A percentile compares a stretch with the other conserved stretches of the same genome.
Evolutionary conservation across 2,113 vertebrate species (phyloP).

Genomic region (Sialia sialis): DNA sequence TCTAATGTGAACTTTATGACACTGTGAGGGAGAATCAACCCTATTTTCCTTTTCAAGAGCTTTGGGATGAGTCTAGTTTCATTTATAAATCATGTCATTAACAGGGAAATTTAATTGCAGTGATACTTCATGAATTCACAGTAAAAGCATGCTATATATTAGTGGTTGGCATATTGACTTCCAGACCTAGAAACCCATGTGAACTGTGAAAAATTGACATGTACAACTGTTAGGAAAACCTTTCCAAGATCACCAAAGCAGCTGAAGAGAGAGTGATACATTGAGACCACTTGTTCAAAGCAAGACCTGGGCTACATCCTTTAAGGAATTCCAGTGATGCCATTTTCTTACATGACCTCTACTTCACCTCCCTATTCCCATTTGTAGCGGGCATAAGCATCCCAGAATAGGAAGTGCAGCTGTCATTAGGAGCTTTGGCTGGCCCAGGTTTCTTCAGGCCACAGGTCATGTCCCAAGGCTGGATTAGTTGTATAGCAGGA

Average conservation of each 20-base stretch:
- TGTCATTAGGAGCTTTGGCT: neutral
- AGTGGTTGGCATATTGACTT: neutral
- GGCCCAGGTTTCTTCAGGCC: neutral
- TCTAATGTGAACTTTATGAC: neutral
- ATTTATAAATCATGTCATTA: slow-evolving; percentile 56
- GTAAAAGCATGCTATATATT: slow-evolving; percentile 1
- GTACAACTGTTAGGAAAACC: neutral
- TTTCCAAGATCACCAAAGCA: neutral
- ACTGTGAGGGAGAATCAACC: neutral
- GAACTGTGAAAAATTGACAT: neutral
- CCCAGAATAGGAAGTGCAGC: neutral
- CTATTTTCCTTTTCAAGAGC: slow-evolving; percentile 27
- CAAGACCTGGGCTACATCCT: neutral
- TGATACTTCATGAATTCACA: slow-evolving; percentile 34
- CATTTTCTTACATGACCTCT: neutral
- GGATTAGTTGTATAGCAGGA: neutral
- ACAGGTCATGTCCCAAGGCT: neutral
- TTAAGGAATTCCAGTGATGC: neutral
- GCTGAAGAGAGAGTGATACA: neutral
- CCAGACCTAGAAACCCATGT: neutral
- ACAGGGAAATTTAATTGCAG: slow-evolving; percentile 24
- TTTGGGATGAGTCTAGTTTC: slow-evolving; percentile 15
- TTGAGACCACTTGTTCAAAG: neutral
- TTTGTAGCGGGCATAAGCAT: neutral
- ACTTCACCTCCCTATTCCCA: neutral